Evolutionary conservation across 2,797 vertebrate genomes (phyloP), one percentile per base, ranked within the genome.

Genomic region (Mionectes olivaceus): DNA sequence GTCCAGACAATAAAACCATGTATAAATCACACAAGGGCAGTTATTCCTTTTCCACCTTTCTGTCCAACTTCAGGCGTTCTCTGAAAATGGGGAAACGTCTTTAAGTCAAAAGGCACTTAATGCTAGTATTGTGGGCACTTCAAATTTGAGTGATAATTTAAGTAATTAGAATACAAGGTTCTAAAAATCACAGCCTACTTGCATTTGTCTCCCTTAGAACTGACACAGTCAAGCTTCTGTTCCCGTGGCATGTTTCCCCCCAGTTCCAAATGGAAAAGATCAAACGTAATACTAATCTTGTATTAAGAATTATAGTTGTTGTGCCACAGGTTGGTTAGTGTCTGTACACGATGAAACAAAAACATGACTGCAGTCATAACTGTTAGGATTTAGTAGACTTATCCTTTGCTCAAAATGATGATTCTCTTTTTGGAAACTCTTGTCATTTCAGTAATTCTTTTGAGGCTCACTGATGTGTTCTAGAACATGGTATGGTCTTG

Each of bases 181-280:
- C 30, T 60, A 67, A 60, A 71, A 77, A 35, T 21, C 11, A 33
- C 19, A 35, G 9, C 13, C 19, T 50, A 69, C 6, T 70, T 79
- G 27, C 33, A n/a, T 68, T 83, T 63, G 19, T 57, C 9, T 78
- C 37, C 32, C 8, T 71, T 28, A 56, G 37, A 81, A 50, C 21
- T 61, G 65, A 56, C 3, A n/a, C 65, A 56, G 25, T 10, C 14
- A 68, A 14, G 37, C 27, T 77, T 10, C 5, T 30, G 6, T 46
- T 82, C 16, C 6, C 23, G n/a, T 77, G 14, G 25, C 22, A 23
- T 59, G 39, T 78, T 95, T 74, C 25, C 7, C 39, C 17, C 6
- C 5, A 16, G 32, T 15, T 95, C 79, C 65, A 92, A 94, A 65
- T 68, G 71, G 76, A 83, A 91, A 91, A 89, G 15, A 68, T 70